phyloP scores from a whole-genome alignment of 2,113 vertebrate species.

The Gymnobelideus leadbeateri region DNA sequence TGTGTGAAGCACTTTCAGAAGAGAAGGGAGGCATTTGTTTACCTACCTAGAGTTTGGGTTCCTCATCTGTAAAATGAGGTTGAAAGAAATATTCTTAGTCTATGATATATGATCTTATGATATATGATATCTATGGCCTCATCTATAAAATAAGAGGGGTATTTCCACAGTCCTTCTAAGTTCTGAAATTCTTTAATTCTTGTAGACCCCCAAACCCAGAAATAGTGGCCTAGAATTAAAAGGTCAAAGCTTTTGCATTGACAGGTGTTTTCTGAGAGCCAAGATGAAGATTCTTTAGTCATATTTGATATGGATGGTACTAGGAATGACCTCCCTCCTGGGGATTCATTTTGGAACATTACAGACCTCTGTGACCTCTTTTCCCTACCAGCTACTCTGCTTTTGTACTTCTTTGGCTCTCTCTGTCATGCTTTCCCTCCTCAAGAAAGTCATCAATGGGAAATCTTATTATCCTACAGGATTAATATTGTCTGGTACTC shows the following conservation, averaged over 20 bases:
- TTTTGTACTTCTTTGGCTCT: not conserved
- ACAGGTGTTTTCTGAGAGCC: not conserved
- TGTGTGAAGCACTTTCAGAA: not conserved
- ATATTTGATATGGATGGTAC: not conserved
- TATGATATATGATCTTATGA: not conserved
- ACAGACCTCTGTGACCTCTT: not conserved
- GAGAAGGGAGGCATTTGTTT: not conserved
- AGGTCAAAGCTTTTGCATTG: not conserved
- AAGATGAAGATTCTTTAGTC: not conserved
- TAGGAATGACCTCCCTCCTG: not conserved
- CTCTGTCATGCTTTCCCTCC: not conserved
- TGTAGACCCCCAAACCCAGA: not conserved
- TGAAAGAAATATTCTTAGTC: not conserved
- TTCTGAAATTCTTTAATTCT: not conserved
- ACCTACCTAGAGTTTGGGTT: not conserved
- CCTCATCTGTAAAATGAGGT: not conserved
- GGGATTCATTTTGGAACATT: not conserved
- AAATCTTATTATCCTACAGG: not conserved
- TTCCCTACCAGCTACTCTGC: not conserved
- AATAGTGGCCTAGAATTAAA: not conserved
- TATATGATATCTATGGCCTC: not conserved
- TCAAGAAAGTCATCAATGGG: not conserved
- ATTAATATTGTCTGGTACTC: not conserved
- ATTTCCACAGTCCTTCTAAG: not conserved
- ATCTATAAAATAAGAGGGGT: not conserved